These are phyloP conservation scores for Stramonita haemastoma DNA, from an alignment of 2,888 invertebrate genomes.

Conservation along the genomic window DNA sequence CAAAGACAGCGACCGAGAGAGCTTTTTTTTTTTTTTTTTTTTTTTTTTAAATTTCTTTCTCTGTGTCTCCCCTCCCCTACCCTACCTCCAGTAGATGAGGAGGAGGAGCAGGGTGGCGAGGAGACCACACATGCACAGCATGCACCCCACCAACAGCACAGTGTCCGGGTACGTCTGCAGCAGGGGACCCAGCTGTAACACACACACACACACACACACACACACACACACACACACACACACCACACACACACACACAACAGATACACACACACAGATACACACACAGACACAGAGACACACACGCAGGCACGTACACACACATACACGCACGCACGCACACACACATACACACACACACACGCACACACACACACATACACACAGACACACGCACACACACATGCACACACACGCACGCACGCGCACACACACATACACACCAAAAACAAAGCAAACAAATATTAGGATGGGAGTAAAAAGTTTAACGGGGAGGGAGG, in stretches of 20 bases:
- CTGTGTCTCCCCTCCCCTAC: background rate
- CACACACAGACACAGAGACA: too few species aligned
- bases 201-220: too few species aligned
- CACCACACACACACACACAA: too few species aligned
- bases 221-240: too few species aligned
- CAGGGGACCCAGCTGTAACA: background rate
- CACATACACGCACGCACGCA: background rate
- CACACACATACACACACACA: background rate
- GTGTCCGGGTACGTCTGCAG: conserved; percentile 24
- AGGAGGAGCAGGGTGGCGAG: conserved; percentile 45
- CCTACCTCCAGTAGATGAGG: conserved; percentile 52
- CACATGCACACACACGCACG: background rate
- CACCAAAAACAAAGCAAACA: background rate
- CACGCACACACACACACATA: background rate
- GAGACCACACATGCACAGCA: conserved; percentile 47
- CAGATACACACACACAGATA: too few species aligned
- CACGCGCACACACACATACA: background rate
- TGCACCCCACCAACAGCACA: conserved; percentile 49
- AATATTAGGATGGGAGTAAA: background rate
- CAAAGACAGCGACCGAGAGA: too few species aligned
- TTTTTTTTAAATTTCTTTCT: background rate
- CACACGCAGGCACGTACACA: too few species aligned
- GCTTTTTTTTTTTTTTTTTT: background rate
- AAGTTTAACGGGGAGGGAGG: background rate
- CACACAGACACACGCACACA: background rate